These are phyloP conservation scores for Tapirus indicus DNA, from an alignment of 2,797 vertebrate species.

Conservation along the genomic window DNA sequence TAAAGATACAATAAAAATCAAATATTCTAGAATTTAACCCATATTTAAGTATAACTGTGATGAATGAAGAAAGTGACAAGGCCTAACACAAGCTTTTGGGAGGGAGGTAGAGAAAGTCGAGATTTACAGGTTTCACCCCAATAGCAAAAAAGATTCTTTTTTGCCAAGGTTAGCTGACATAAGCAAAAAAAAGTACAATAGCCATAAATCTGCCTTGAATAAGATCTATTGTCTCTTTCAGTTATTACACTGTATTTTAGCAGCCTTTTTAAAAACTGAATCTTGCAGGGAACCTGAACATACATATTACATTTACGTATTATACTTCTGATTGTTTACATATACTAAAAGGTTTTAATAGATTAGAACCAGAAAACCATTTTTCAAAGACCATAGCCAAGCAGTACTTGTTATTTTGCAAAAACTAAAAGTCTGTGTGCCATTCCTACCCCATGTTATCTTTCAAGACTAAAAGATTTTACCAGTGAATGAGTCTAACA, in stretches of 20 bases:
- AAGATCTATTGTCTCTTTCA: conserved; percentile 83
- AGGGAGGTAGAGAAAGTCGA: conserved; percentile 44
- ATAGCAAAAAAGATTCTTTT: conserved; percentile 74
- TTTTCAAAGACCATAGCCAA: background rate
- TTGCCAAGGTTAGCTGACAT: conserved; percentile 87
- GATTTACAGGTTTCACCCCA: conserved; percentile 85
- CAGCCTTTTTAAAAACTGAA: conserved; percentile 70
- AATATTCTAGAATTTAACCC: conserved; percentile 74
- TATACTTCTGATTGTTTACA: background rate
- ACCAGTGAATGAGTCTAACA: background rate
- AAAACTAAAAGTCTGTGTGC: background rate
- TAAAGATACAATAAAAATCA: conserved; percentile 71
- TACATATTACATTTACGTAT: background rate
- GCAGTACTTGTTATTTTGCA: background rate
- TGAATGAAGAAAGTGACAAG: conserved; percentile 81
- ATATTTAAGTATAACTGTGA: conserved; percentile 62
- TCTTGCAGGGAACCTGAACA: background rate
- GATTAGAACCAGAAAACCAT: background rate
- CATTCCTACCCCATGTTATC: background rate
- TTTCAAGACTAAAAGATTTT: background rate
- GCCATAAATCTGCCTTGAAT: conserved; percentile 85
- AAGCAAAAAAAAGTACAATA: conserved; percentile 85
- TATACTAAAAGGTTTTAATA: background rate
- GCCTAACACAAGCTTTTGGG: conserved; percentile 83
- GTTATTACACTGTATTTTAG: conserved; percentile 82